Evolutionary conservation across 2,113 vertebrate species (phyloP).

Genomic region (Percina caprodes): DNA sequence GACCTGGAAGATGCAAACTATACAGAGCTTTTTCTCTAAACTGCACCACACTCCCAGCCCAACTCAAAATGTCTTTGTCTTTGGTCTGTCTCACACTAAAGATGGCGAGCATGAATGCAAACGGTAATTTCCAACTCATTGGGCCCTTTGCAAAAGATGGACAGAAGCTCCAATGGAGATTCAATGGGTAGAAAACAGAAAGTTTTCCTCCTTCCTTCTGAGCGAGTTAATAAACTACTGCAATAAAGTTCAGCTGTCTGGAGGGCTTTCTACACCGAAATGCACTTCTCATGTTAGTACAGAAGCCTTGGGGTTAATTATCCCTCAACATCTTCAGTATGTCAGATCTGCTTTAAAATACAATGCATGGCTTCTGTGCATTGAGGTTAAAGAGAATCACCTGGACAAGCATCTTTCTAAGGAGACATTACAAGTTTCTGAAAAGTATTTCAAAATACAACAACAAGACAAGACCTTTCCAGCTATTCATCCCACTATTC

Average conservation of each 20-base stretch:
- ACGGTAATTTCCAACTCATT: background rate
- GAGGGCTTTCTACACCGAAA: slow-evolving; percentile 3
- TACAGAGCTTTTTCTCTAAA: background rate
- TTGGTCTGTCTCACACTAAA: slow-evolving; percentile 6
- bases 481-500: slow-evolving; percentile 3
- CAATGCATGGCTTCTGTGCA: background rate
- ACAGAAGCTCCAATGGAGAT: background rate
- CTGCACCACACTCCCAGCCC: background rate
- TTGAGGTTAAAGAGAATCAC: background rate
- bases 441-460: slow-evolving; percentile 6
- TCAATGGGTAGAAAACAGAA: background rate
- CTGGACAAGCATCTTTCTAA: background rate
- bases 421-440: background rate
- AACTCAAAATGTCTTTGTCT: background rate
- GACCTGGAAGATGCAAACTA: slow-evolving; percentile 19
- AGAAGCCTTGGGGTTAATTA: slow-evolving; percentile 52
- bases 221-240: background rate
- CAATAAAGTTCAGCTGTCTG: background rate
- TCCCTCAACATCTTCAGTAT: slow-evolving; percentile 33
- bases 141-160: background rate
- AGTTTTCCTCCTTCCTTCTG: background rate
- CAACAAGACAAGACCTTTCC: background rate
- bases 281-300: background rate
- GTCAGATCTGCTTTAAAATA: slow-evolving; percentile 15
- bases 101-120: background rate